Evolutionary conservation across 2,113 vertebrate genomes (phyloP), one percentile per base, ranked within the genome.

Genomic region (Andinoacara biseriatus): DNA sequence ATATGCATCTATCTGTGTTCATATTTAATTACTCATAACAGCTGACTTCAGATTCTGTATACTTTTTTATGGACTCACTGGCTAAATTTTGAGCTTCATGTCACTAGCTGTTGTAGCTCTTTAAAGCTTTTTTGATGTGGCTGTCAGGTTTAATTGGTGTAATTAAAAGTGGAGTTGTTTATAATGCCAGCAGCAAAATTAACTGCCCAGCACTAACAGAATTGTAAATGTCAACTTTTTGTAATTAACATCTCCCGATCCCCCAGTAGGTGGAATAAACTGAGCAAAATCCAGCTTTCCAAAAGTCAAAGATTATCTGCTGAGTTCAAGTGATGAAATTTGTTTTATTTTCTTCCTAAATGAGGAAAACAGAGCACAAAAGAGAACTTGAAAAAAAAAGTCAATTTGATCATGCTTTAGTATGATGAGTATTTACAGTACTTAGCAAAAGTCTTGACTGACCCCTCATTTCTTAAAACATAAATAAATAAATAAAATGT

Each of bases 261-360:
- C 40, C 58, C 46, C 26, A 72, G 81, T 17, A 82, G 84, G 46
- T 22, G 81, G 69, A 82, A 77, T 10, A 65, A 67, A 57, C 1
- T 18, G 54, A 74, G 78, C 56, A 4, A 79, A 59, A 24, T 22
- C 15, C 49, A 46, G 52, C 6, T 54, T 54, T 72, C 17, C 3
- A 69, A 49, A 20, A 33, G 10, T 72, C 46, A 72, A 29, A 72
- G 46, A 52, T 54, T 24, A n/a, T 15, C 33, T 14, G 31, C 7
- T 3, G 26, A 46, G 58, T 81, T 69, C 2, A 35, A 9, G 3
- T 18, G 15, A 46, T 1, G 8, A 15, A 10, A n/a, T 56, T n/a
- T n/a, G 18, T 1, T 52, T 24, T 3, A 59, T 31, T 38, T 49
- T 87, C 22, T 29, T 1, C 13, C n/a, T n/a, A 18, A 63, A 65